Conservation (phyloP, 2,797 vertebrate species). For the Todus mexicanus region DNA sequence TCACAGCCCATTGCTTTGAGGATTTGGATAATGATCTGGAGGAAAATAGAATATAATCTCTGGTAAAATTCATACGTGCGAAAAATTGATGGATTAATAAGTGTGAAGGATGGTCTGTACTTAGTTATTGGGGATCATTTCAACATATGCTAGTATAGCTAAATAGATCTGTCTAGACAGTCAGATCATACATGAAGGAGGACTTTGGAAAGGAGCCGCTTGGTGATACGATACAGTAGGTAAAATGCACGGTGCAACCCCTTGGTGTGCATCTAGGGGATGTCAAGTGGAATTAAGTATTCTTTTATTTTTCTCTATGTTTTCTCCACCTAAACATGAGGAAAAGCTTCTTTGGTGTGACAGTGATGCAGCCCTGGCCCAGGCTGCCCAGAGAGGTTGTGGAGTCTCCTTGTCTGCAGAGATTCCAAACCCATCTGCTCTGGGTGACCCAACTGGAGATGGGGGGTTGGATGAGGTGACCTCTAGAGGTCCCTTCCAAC, state of each 20-base stretch:
- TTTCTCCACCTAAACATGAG: not conserved
- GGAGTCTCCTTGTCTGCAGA: not conserved
- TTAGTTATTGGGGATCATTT: not conserved
- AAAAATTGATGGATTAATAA: not conserved
- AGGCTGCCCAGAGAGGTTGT: not conserved
- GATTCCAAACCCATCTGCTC: not conserved
- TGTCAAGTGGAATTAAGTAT: not conserved
- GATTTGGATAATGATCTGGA: constrained; percentile 4
- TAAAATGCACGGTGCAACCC: not conserved
- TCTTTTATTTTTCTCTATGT: not conserved
- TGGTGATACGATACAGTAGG: not conserved
- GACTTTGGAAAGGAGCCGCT: not conserved
- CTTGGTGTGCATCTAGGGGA: not conserved
- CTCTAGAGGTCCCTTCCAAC: not conserved
- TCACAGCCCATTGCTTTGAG: constrained; percentile 26
- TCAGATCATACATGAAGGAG: not conserved
- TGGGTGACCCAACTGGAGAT: not conserved
- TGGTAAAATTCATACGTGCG: not conserved
- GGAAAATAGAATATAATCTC: not conserved
- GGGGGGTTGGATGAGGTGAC: not conserved
- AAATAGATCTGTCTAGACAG: not conserved
- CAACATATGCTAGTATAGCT: not conserved
- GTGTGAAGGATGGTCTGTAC: not conserved
- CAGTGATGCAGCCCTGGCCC: not conserved
- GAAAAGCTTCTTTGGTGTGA: not conserved